phyloP scores from a whole-genome alignment of 1,140 invertebrate genomes.

The Pygmarrhopalites habei region DNA sequence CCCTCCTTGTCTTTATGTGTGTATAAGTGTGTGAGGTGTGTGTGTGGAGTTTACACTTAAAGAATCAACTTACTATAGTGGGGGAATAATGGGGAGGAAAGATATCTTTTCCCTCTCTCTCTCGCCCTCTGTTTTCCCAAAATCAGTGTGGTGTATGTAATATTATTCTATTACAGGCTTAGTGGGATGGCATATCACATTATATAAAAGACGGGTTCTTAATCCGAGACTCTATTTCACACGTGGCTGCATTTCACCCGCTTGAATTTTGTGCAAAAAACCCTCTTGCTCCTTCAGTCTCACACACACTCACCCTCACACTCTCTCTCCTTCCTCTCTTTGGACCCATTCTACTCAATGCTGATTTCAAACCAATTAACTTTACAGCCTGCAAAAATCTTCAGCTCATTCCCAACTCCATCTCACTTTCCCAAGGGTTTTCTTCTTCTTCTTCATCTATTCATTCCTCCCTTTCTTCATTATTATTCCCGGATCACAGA shows the following conservation, averaged over 20 bases:
- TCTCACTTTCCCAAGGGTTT: conserved; percentile 10
- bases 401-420: conserved; percentile 19
- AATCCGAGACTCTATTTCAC: conserved; percentile 25
- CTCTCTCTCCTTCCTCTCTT: background rate
- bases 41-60: background rate
- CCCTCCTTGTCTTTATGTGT: too few species aligned
- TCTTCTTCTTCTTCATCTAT: background rate
- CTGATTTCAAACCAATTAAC: conserved; percentile 29
- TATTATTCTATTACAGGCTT: conserved; percentile 5
- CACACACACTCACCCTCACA: too few species aligned
- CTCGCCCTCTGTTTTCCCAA: too few species aligned
- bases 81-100: background rate
- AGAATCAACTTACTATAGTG: background rate
- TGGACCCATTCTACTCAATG: conserved; percentile 13
- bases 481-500: background rate
- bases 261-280: conserved; percentile 14
- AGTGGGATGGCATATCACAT: conserved; percentile 6
- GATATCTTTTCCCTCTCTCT: background rate
- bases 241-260: conserved; percentile 15
- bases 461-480: conserved; percentile 10
- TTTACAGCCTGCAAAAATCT: conserved; percentile 29
- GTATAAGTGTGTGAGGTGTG: background rate
- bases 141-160: background rate
- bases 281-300: background rate
- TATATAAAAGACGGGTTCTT: conserved; percentile 16